Evolutionary conservation across 2,888 invertebrate species (phyloP).

Genomic region (Gymnoscelis rufifasciata): DNA sequence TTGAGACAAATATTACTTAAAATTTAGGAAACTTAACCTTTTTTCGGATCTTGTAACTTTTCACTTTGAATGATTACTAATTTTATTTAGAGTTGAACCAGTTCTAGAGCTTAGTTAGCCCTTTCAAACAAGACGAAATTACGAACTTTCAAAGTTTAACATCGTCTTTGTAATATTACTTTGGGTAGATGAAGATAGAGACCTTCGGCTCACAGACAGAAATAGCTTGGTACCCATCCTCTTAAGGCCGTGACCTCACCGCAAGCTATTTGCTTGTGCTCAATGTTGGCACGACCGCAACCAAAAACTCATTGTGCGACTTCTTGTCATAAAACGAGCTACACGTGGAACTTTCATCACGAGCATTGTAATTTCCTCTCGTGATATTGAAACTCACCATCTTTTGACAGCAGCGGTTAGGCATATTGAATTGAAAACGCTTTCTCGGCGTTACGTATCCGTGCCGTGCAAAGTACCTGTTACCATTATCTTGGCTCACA

Average conservation of each 20-base stretch:
- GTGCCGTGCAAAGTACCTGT: conserved; percentile 8
- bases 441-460: conserved; percentile 34
- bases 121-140: conserved; percentile 23
- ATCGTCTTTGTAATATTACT: conserved; percentile 4
- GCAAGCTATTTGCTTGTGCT: conserved; percentile 63
- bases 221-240: conserved; percentile 37
- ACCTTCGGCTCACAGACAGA: conserved; percentile 35
- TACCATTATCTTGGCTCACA: conserved; percentile 25
- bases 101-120: not conserved
- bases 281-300: conserved; percentile 57
- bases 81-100: not conserved
- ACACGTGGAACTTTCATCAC: conserved; percentile 50
- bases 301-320: conserved; percentile 71
- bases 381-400: conserved; percentile 51
- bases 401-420: conserved; percentile 42
- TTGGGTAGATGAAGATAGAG: not conserved
- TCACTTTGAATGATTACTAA: no score
- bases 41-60: no score
- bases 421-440: conserved; percentile 39
- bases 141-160: conserved; percentile 8
- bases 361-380: conserved; percentile 55
- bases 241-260: conserved; percentile 69
- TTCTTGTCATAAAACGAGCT: conserved; percentile 59
- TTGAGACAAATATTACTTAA: no score
- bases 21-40: no score